phyloP scores from a whole-genome alignment of 2,888 invertebrate genomes.

The Drosophila longiperda region DNA sequence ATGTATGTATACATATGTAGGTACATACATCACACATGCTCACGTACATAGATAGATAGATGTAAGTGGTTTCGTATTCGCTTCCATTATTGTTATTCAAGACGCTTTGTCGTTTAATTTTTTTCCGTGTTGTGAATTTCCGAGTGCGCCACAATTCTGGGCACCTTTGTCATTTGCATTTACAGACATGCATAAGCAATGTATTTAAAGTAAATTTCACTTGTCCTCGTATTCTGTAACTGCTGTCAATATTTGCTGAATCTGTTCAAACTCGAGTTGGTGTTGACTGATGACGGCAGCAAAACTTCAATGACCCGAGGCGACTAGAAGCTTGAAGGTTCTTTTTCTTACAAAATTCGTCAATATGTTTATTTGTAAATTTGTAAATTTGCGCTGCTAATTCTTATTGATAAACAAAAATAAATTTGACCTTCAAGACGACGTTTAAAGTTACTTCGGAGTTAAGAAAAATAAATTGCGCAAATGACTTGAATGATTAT shows the following conservation, averaged over 20 bases:
- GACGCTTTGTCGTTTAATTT: constrained; percentile 51
- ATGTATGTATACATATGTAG: not conserved
- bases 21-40: not conserved
- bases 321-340: constrained; percentile 37
- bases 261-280: constrained; percentile 32
- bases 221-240: constrained; percentile 27
- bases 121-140: constrained; percentile 57
- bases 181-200: constrained; percentile 65
- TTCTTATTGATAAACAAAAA: constrained; percentile 33
- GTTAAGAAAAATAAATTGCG: not conserved
- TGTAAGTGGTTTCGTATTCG: constrained; percentile 18
- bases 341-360: constrained; percentile 21
- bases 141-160: constrained; percentile 55
- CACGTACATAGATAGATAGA: not conserved
- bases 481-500: not conserved
- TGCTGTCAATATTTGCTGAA: constrained; percentile 48
- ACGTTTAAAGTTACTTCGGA: constrained; percentile 18
- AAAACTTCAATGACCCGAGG: constrained; percentile 43
- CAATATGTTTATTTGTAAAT: constrained; percentile 27
- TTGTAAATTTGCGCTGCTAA: constrained; percentile 29
- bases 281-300: constrained; percentile 22
- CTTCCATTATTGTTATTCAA: constrained; percentile 67
- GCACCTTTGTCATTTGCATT: constrained; percentile 57
- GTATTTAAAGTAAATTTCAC: constrained; percentile 56
- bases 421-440: constrained; percentile 44